phyloP scores from a whole-genome alignment of 1,140 invertebrate genomes.

The Zaprionus tsacasi region DNA sequence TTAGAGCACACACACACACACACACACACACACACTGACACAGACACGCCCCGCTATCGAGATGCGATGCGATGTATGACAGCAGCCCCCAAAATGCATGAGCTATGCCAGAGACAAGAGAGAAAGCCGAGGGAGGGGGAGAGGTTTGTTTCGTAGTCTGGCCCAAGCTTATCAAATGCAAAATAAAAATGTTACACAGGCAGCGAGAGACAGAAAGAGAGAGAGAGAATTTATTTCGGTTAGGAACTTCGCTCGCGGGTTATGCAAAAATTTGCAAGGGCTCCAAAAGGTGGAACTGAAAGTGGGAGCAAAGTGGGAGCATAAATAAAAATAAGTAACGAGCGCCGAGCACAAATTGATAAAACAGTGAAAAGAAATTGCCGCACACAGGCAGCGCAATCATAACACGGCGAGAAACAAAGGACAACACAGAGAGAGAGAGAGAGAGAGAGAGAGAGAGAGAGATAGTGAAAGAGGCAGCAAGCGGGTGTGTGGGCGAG shows the following conservation, averaged over 20 bases:
- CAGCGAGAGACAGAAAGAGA: neutral
- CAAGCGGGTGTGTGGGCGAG: slow-evolving; percentile 16
- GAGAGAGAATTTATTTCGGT: slow-evolving; percentile 74
- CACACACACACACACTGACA: slow-evolving; percentile 13
- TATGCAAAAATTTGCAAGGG: slow-evolving; percentile 77
- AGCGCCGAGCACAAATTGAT: slow-evolving; percentile 76
- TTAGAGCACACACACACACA: slow-evolving; percentile 63
- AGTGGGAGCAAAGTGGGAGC: slow-evolving; percentile 32
- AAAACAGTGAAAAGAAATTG: slow-evolving; percentile 80
- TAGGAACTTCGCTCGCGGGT: slow-evolving; percentile 79
- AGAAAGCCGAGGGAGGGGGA: no score
- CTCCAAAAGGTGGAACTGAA: slow-evolving; percentile 20
- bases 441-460: slow-evolving; percentile 17
- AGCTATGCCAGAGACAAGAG: slow-evolving; percentile 50
- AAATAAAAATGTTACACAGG: slow-evolving; percentile 54
- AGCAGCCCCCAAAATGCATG: slow-evolving; percentile 72
- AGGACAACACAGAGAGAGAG: slow-evolving; percentile 6
- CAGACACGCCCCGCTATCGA: slow-evolving; percentile 57
- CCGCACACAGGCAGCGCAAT: slow-evolving; percentile 60
- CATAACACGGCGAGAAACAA: slow-evolving; percentile 39
- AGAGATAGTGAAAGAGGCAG: slow-evolving; percentile 3
- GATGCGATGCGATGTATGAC: slow-evolving; percentile 75
- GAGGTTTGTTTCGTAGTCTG: slow-evolving; percentile 49
- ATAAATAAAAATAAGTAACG: slow-evolving; percentile 82
- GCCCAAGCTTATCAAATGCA: slow-evolving; percentile 77